A percentile compares a stretch with the other conserved stretches of the same genome.
These are phyloP conservation scores for Callinectes sapidus DNA, from an alignment of 2,888 invertebrate species.

Conservation along the genomic window DNA sequence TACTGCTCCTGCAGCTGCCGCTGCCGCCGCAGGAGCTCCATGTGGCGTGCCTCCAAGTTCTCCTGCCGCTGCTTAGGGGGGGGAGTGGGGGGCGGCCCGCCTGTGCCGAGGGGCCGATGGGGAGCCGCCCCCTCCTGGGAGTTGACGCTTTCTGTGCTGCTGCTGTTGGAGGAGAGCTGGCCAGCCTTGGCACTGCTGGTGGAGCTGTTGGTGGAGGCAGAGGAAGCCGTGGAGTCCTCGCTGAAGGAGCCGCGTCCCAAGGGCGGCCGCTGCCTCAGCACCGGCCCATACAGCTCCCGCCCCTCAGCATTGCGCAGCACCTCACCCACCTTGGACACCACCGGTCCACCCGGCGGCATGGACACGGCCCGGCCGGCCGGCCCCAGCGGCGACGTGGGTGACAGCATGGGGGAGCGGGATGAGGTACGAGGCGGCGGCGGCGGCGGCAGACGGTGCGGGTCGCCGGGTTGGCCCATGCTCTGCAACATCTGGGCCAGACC, in stretches of 20 bases:
- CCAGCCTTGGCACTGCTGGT: slow-evolving; percentile 69
- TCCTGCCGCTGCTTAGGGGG: slow-evolving; percentile 74
- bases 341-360: slow-evolving; percentile 56
- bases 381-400: slow-evolving; percentile 84
- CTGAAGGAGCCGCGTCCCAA: slow-evolving; percentile 69
- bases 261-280: slow-evolving; percentile 69
- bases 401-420: slow-evolving; percentile 90
- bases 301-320: slow-evolving; percentile 70
- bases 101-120: slow-evolving; percentile 76
- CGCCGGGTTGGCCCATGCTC: slow-evolving; percentile 51
- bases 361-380: slow-evolving; percentile 75
- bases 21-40: slow-evolving; percentile 91
- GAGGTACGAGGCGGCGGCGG: slow-evolving; percentile 95
- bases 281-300: slow-evolving; percentile 64
- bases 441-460: slow-evolving; percentile 81
- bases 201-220: slow-evolving; percentile 69
- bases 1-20: slow-evolving; percentile 93
- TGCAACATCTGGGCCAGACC: slow-evolving; percentile 50
- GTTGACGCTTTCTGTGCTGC: slow-evolving; percentile 86
- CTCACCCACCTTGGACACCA: slow-evolving; percentile 58
- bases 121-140: slow-evolving; percentile 81
- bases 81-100: slow-evolving; percentile 56
- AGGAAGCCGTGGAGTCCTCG: slow-evolving; percentile 71
- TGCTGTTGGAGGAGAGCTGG: slow-evolving; percentile 80
- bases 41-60: slow-evolving; percentile 88